Evolutionary conservation across 1,140 invertebrate genomes (phyloP).

Genomic region (Latrodectus geometricus): DNA sequence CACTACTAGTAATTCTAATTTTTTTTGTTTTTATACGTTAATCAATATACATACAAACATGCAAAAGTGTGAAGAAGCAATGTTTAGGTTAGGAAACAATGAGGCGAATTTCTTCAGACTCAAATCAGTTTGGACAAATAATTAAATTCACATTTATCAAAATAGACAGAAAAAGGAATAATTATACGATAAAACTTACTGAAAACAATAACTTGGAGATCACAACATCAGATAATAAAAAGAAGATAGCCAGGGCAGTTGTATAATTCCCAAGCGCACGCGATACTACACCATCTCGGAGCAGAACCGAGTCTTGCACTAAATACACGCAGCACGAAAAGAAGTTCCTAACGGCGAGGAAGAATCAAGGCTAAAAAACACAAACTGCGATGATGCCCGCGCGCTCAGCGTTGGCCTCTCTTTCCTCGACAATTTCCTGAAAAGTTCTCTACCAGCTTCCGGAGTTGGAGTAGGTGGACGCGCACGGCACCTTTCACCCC

Average conservation of each 20-base stretch:
- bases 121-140: too few relatives aligned
- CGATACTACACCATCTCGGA: not conserved
- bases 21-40: too few relatives aligned
- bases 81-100: too few relatives aligned
- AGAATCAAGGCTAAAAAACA: not conserved
- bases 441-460: slow-evolving; percentile 20
- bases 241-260: not conserved
- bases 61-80: too few relatives aligned
- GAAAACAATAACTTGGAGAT: not conserved
- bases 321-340: not conserved
- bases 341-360: not conserved
- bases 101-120: too few relatives aligned
- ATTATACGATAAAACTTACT: not conserved
- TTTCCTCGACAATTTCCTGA: slow-evolving; percentile 21
- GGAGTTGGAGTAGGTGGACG: slow-evolving; percentile 44
- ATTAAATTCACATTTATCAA: too few relatives aligned
- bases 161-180: not conserved
- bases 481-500: slow-evolving; percentile 38
- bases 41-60: too few relatives aligned
- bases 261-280: not conserved
- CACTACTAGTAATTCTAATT: too few relatives aligned
- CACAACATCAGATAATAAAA: not conserved
- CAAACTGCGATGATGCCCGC: not conserved
- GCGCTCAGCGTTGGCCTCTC: not conserved
- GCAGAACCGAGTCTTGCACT: not conserved